A percentile compares a stretch with the other conserved stretches of the same genome.
These are phyloP conservation scores for Allenopithecus nigroviridis DNA, from an alignment of 2,797 vertebrate genomes.

Conservation along the genomic window DNA sequence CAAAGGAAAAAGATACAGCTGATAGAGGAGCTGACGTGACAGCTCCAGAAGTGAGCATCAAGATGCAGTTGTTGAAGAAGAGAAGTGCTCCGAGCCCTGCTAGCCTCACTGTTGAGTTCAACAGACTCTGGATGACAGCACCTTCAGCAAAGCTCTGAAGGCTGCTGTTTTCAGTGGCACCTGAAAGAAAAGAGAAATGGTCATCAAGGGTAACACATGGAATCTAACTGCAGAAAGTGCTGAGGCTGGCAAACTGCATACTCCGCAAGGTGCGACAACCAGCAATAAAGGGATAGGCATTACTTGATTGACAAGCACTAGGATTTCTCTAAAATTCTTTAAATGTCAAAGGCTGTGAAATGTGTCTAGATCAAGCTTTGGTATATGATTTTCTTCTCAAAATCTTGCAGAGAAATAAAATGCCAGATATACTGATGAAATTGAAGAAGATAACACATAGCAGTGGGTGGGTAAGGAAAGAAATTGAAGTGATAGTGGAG, in stretches of 20 bases:
- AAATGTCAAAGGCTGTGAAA: slow-evolving; percentile 59
- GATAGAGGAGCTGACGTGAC: slow-evolving; percentile 4
- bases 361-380: slow-evolving; percentile 54
- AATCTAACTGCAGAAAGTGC: not conserved
- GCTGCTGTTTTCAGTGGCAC: slow-evolving; percentile 35
- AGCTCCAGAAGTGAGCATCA: slow-evolving; percentile 37
- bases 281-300: slow-evolving; percentile 12
- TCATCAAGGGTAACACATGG: slow-evolving; percentile 24
- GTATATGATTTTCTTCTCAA: slow-evolving; percentile 60
- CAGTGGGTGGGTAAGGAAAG: slow-evolving; percentile 1
- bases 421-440: slow-evolving; percentile 55
- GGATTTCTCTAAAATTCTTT: slow-evolving; percentile 52
- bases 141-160: slow-evolving; percentile 46
- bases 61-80: slow-evolving; percentile 37
- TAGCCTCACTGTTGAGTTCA: slow-evolving; percentile 52
- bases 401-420: slow-evolving; percentile 58
- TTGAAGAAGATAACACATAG: slow-evolving; percentile 35
- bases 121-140: slow-evolving; percentile 27
- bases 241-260: slow-evolving; percentile 35
- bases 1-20: slow-evolving; percentile 40
- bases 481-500: slow-evolving; percentile 35
- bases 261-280: not conserved
- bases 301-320: slow-evolving; percentile 51
- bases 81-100: not conserved
- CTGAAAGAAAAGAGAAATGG: slow-evolving; percentile 27